phyloP scores from a whole-genome alignment of 2,113 vertebrate genomes.

The Mellivora capensis region DNA sequence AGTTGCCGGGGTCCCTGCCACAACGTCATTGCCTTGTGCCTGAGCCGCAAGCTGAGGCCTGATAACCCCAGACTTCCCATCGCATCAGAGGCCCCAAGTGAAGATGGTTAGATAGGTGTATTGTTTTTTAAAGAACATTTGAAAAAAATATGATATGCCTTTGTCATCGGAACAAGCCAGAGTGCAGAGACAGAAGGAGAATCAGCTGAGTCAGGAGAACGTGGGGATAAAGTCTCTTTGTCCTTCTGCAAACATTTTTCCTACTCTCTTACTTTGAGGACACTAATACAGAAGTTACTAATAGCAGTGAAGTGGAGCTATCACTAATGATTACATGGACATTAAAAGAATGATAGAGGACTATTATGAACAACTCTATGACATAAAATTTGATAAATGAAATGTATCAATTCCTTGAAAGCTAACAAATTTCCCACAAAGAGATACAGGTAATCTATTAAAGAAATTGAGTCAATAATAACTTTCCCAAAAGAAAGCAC shows the following conservation, averaged over 20 bases:
- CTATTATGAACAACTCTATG: neutral
- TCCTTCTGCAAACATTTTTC: slow-evolving; percentile 2
- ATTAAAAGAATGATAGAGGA: neutral
- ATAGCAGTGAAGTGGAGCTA: neutral
- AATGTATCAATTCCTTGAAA: neutral
- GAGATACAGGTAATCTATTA: neutral
- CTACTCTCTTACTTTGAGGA: fast-evolving
- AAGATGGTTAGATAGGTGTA: slow-evolving; percentile 88
- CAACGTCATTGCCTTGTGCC: slow-evolving; percentile 85
- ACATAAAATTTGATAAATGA: neutral
- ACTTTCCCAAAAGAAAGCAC: neutral
- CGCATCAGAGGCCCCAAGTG: slow-evolving; percentile 84
- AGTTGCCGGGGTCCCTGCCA: slow-evolving; percentile 87
- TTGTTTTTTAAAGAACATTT: slow-evolving; percentile 85
- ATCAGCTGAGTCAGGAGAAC: slow-evolving; percentile 45
- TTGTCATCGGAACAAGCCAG: slow-evolving; percentile 85
- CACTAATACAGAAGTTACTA: neutral
- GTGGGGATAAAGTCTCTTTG: slow-evolving; percentile 46
- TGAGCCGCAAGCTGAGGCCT: slow-evolving; percentile 92
- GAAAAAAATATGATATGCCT: slow-evolving; percentile 83
- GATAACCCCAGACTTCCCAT: slow-evolving; percentile 83
- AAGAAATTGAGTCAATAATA: neutral
- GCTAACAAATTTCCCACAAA: neutral
- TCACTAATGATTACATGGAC: neutral
- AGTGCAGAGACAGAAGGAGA: slow-evolving; percentile 81